Percentiles rank a stretch among this genome's conserved stretches.
Evolutionary conservation across 1,140 invertebrate species (phyloP).

Genomic region (Megalopta genalis): DNA sequence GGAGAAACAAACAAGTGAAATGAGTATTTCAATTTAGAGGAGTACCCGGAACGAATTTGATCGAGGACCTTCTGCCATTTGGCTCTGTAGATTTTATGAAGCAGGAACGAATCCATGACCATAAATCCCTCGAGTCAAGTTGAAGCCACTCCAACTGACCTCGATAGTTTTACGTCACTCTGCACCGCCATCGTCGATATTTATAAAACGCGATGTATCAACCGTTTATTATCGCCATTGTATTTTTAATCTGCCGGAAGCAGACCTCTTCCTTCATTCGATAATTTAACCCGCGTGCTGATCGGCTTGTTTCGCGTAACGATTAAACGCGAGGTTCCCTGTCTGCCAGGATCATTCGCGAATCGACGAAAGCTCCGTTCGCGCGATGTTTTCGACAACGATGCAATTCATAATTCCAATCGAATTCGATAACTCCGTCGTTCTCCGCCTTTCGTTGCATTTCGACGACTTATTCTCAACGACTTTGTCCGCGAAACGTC

Average conservation of each 20-base stretch:
- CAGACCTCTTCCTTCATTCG: too few species aligned
- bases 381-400: neutral
- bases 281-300: neutral
- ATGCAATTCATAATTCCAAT: neutral
- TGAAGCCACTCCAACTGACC: constrained; percentile 10
- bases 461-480: neutral
- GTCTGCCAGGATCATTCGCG: neutral
- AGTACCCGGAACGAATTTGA: neutral
- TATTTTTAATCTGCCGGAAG: neutral
- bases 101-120: constrained; percentile 21
- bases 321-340: neutral
- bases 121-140: constrained; percentile 18
- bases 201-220: neutral
- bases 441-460: neutral
- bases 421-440: neutral
- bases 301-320: neutral
- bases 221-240: neutral
- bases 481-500: too few species aligned
- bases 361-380: neutral
- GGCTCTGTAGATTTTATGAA: constrained; percentile 15
- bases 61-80: neutral
- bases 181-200: neutral
- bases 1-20: constrained; percentile 4
- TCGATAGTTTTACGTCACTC: constrained; percentile 4
- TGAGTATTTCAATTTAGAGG: constrained; percentile 20